These are phyloP conservation scores for Hesperophylax magnus DNA, from an alignment of 1,140 invertebrate genomes.

Conservation along the genomic window DNA sequence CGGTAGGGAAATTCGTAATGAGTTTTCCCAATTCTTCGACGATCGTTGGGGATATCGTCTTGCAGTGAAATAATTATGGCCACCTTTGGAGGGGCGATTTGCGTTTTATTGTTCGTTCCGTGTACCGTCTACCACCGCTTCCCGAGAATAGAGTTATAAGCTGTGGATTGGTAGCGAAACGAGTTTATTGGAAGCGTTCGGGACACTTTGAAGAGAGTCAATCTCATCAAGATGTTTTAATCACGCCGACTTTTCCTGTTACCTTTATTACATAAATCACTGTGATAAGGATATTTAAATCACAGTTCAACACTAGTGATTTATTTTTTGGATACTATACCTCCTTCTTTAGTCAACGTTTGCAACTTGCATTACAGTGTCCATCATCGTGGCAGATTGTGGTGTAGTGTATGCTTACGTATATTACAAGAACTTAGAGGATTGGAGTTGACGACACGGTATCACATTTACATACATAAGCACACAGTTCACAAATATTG, in stretches of 20 bases:
- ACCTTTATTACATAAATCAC: too few relatives aligned
- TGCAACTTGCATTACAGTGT: too few relatives aligned
- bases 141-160: conserved; percentile 24
- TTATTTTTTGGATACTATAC: too few relatives aligned
- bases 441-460: too few relatives aligned
- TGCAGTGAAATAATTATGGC: conserved; percentile 47
- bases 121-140: background rate
- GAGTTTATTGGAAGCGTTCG: background rate
- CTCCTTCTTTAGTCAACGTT: too few relatives aligned
- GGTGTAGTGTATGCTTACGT: too few relatives aligned
- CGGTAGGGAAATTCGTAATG: conserved; percentile 59
- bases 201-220: background rate
- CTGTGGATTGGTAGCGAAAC: conserved; percentile 7
- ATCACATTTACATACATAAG: too few relatives aligned
- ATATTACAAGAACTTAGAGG: too few relatives aligned
- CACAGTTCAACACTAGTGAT: too few relatives aligned
- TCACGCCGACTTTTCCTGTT: background rate
- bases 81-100: conserved; percentile 32
- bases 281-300: too few relatives aligned
- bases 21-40: conserved; percentile 57
- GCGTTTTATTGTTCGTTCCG: conserved; percentile 16
- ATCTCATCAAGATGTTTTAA: conserved; percentile 4
- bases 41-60: conserved; percentile 49
- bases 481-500: too few relatives aligned
- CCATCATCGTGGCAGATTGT: too few relatives aligned